A percentile compares a stretch with the other conserved stretches of the same genome.
These are phyloP conservation scores for Mesoligia furuncula DNA, from an alignment of 2,888 invertebrate genomes.

Conservation along the genomic window DNA sequence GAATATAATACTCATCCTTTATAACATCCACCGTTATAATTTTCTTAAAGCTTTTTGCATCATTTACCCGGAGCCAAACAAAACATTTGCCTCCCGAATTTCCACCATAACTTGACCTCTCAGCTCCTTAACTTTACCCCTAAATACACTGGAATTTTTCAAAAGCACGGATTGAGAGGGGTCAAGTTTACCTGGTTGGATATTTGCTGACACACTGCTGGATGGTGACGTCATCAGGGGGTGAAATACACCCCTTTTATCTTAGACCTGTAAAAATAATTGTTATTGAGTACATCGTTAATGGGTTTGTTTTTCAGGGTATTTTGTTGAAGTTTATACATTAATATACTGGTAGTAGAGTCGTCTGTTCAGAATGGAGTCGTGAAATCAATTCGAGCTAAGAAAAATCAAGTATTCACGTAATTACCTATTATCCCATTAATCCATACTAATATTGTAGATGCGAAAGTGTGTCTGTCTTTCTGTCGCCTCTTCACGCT, in stretches of 20 bases:
- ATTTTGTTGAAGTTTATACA: conserved; percentile 8
- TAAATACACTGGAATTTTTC: conserved; percentile 40
- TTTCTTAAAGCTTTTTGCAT: conserved; percentile 80
- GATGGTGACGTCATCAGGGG: conserved; percentile 69
- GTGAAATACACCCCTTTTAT: conserved; percentile 56
- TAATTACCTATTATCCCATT: no score
- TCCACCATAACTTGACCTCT: conserved; percentile 67
- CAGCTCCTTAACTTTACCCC: conserved; percentile 58
- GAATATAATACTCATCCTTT: conserved; percentile 60
- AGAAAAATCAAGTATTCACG: not conserved
- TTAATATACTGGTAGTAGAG: not conserved
- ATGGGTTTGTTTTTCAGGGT: conserved; percentile 57
- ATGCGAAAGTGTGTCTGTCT: no score
- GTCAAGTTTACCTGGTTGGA: conserved; percentile 69
- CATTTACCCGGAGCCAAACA: conserved; percentile 79
- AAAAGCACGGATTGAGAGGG: conserved; percentile 48
- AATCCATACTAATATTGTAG: no score
- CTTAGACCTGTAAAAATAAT: conserved; percentile 66
- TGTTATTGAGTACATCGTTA: conserved; percentile 49
- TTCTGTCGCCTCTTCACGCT: no score
- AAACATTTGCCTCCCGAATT: conserved; percentile 65
- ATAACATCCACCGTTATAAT: conserved; percentile 64
- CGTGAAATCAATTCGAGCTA: not conserved
- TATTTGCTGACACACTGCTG: conserved; percentile 67
- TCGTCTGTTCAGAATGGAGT: not conserved